Conservation (phyloP, 2,113 vertebrate species). For the Anarrhichthys ocellatus region DNA sequence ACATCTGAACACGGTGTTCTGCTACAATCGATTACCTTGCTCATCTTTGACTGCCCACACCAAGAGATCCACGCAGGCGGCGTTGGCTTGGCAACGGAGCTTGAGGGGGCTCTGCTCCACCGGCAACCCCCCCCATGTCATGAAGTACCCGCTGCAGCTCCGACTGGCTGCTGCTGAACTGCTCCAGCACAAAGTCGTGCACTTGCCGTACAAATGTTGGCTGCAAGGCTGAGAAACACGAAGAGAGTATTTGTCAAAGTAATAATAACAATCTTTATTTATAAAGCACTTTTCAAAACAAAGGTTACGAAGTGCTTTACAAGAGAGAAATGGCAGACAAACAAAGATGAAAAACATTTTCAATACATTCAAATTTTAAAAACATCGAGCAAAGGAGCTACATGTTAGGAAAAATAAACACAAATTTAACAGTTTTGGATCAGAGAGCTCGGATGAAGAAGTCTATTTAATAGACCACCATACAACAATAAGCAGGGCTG, state of each 20-base stretch:
- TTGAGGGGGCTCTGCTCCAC: conserved; percentile 91
- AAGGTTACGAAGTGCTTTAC: not conserved
- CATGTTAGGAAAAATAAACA: not conserved
- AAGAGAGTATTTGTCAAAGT: not conserved
- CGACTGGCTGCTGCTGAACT: conserved; percentile 94
- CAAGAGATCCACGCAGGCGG: conserved; percentile 98
- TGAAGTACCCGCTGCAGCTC: conserved; percentile 95
- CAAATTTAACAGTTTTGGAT: too few species aligned
- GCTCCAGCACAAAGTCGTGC: conserved; percentile 97
- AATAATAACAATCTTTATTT: not conserved
- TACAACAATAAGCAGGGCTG: not conserved
- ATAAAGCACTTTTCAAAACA: not conserved
- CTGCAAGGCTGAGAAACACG: conserved; percentile 84
- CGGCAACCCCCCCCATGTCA: conserved; percentile 86
- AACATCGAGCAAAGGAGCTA: not conserved
- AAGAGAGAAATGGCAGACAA: not conserved
- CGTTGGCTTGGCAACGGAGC: conserved; percentile 95
- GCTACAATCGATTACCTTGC: conserved; percentile 86
- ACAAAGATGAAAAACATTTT: not conserved
- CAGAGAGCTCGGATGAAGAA: not conserved
- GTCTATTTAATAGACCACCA: not conserved
- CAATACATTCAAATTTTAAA: not conserved
- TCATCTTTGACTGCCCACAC: conserved; percentile 98
- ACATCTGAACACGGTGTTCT: not conserved
- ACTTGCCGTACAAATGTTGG: conserved; percentile 92